Percentiles rank a stretch among this genome's conserved stretches.
These are phyloP conservation scores for Sardinella longiceps DNA, from an alignment of 2,797 vertebrate species.

Conservation along the genomic window DNA sequence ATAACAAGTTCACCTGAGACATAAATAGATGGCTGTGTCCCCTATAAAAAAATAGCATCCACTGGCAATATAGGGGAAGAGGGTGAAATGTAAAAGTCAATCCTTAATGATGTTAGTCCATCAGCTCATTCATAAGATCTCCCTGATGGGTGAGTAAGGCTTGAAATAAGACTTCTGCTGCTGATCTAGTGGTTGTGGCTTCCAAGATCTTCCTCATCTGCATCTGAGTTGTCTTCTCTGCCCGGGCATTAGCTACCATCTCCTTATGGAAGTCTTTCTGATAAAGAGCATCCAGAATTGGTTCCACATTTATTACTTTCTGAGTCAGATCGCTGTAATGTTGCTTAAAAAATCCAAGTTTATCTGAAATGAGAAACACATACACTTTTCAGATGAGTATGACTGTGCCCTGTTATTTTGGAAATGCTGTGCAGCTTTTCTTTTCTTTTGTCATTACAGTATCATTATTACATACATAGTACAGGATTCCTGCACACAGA, in stretches of 20 bases:
- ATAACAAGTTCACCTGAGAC: too few relatives aligned
- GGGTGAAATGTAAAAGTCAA: too few relatives aligned
- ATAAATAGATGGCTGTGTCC: background rate
- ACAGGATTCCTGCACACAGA: too few relatives aligned
- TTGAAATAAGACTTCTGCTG: conserved; percentile 28
- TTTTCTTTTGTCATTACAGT: background rate
- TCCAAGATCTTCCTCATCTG: conserved; percentile 37
- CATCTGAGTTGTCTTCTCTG: background rate
- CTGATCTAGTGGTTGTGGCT: conserved; percentile 13
- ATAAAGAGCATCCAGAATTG: conserved; percentile 27
- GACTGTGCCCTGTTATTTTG: too few relatives aligned
- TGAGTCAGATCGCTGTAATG: conserved; percentile 21
- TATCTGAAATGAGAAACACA: conserved; percentile 32
- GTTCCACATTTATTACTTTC: conserved; percentile 34
- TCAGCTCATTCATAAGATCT: conserved; percentile 35
- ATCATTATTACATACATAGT: background rate
- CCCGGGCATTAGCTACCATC: conserved; percentile 12
- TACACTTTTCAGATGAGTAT: too few relatives aligned
- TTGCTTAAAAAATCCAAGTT: conserved; percentile 23
- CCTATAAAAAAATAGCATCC: background rate
- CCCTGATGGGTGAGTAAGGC: conserved; percentile 21
- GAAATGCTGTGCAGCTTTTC: too few relatives aligned
- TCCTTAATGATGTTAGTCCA: background rate
- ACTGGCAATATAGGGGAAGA: too few relatives aligned
- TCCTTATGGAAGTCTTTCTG: conserved; percentile 19